Conservation (phyloP, 2,797 vertebrate species). For the Pyrocephalus nanus region DNA sequence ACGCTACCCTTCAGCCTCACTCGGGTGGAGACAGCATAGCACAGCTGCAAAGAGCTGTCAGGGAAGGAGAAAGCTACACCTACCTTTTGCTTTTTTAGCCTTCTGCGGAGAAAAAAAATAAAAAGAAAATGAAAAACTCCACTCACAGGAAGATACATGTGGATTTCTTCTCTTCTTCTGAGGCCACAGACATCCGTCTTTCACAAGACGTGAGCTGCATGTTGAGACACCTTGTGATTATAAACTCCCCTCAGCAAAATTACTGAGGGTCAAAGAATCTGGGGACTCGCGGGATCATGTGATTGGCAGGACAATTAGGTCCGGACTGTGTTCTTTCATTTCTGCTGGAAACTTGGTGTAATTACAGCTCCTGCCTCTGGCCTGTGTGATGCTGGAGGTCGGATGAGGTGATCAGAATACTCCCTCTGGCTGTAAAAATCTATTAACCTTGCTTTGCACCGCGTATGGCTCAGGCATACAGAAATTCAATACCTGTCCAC, state of each 20-base stretch:
- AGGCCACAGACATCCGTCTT: not conserved
- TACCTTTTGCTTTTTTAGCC: not conserved
- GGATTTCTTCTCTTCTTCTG: not conserved
- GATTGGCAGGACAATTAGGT: constrained; percentile 52
- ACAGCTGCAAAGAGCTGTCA: not conserved
- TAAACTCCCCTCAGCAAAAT: constrained; percentile 14
- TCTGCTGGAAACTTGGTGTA: constrained; percentile 36
- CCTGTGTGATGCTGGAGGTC: not conserved
- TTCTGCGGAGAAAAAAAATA: not conserved
- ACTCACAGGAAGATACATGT: accelerated
- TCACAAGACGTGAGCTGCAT: accelerated
- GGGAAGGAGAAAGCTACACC: not conserved
- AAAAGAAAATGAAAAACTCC: not conserved
- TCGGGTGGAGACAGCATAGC: accelerated
- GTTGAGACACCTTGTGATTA: not conserved
- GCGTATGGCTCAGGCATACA: not conserved
- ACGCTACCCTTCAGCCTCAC: not conserved
- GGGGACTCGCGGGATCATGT: not conserved
- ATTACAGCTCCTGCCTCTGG: constrained; percentile 52
- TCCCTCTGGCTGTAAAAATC: constrained; percentile 53
- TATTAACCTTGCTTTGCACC: constrained; percentile 56
- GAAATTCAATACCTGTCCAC: constrained; percentile 57
- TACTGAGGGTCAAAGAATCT: not conserved
- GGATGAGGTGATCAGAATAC: constrained; percentile 4
- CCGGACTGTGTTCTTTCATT: not conserved